Evolutionary conservation across 2,113 vertebrate species (phyloP).

Genomic region (Sinosuthora webbiana): DNA sequence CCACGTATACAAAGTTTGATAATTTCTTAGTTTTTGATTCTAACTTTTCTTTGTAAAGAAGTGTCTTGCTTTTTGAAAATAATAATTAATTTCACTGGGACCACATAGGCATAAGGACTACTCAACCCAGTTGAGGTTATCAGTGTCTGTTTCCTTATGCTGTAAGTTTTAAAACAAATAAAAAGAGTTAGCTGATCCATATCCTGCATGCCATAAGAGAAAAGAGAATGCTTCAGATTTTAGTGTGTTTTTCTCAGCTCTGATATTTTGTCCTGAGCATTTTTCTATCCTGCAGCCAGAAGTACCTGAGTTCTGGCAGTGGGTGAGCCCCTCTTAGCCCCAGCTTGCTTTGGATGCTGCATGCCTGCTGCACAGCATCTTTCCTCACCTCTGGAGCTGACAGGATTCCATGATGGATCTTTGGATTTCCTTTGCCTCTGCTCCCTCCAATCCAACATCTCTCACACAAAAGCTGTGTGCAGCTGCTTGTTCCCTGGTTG

Average conservation of each 20-base stretch:
- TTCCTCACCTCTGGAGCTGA: background rate
- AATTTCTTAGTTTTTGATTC: background rate
- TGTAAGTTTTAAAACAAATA: background rate
- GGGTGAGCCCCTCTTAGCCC: background rate
- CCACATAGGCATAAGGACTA: background rate
- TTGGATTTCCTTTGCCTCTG: background rate
- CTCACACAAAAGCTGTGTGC: background rate
- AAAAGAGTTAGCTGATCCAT: background rate
- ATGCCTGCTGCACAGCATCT: background rate
- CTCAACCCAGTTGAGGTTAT: background rate
- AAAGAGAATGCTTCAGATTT: background rate
- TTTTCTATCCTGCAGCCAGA: background rate
- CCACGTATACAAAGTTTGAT: accelerated
- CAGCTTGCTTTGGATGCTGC: background rate
- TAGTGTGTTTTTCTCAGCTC: background rate
- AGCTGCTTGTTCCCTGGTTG: accelerated
- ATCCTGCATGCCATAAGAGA: background rate
- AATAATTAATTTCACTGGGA: slow-evolving; percentile 1
- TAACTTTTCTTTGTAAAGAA: background rate
- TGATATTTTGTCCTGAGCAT: background rate
- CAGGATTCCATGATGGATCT: background rate
- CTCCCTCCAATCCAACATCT: background rate
- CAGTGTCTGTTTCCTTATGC: background rate
- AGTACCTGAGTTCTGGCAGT: accelerated
- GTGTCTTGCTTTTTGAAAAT: background rate